These are phyloP conservation scores for Patagioenas fasciata DNA, from an alignment of 2,113 vertebrate genomes.

Conservation along the genomic window DNA sequence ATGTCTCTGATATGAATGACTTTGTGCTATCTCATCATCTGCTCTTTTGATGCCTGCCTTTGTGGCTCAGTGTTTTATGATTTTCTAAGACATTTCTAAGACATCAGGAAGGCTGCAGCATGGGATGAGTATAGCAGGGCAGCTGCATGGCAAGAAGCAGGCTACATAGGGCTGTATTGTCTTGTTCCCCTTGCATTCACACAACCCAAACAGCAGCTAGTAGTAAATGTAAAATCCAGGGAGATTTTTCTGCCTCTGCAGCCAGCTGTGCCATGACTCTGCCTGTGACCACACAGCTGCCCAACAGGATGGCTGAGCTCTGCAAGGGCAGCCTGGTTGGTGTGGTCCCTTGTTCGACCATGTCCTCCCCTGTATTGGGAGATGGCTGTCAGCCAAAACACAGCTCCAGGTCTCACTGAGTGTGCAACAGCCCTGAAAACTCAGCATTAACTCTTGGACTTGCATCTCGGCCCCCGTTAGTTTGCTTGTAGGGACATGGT, in stretches of 20 bases:
- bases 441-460: not conserved
- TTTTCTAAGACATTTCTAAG: not conserved
- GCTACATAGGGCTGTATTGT: too few species aligned
- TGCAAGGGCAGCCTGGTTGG: not conserved
- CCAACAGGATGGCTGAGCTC: not conserved
- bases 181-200: not conserved
- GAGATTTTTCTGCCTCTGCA: not conserved
- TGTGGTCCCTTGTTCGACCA: fast-evolving
- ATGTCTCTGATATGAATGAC: not conserved
- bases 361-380: fast-evolving
- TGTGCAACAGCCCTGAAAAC: not conserved
- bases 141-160: not conserved
- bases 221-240: not conserved
- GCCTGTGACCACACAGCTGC: not conserved
- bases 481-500: not conserved
- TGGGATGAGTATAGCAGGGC: not conserved
- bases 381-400: fast-evolving
- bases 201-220: not conserved
- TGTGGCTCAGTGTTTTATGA: not conserved
- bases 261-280: not conserved
- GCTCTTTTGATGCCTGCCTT: not conserved
- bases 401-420: not conserved
- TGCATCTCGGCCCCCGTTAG: not conserved
- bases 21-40: not conserved
- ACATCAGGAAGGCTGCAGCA: not conserved